Conservation (phyloP, 1,140 invertebrate genomes). For the Halesus radiatus region DNA sequence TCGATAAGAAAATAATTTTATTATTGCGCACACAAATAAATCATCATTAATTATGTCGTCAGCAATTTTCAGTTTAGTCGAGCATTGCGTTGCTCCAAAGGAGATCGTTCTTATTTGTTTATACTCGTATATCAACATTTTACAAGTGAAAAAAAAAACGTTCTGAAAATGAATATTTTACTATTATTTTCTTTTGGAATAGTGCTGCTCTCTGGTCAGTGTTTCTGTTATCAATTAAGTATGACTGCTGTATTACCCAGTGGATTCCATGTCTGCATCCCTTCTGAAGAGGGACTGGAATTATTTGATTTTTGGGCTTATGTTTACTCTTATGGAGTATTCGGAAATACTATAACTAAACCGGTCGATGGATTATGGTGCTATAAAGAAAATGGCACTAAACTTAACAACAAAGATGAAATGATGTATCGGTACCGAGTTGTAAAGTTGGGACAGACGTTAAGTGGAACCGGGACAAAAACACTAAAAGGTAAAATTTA, state of each 20-base stretch:
- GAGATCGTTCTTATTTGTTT: neutral
- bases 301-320: neutral
- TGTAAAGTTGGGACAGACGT: neutral
- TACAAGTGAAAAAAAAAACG: neutral
- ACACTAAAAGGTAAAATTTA: conserved; percentile 3
- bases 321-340: no score
- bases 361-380: conserved; percentile 42
- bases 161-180: neutral
- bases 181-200: neutral
- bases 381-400: conserved; percentile 3
- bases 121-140: no score
- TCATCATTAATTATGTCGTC: no score
- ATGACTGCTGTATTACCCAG: neutral
- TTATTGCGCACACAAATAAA: no score
- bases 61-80: no score
- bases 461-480: neutral
- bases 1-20: no score
- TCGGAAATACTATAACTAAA: neutral
- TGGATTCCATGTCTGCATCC: conserved; percentile 10
- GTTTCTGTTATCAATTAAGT: neutral
- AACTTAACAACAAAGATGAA: neutral
- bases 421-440: neutral
- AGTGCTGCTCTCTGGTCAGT: neutral
- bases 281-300: neutral
- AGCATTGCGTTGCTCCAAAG: neutral